Percentiles rank a stretch among this genome's conserved stretches.
phyloP scores from a whole-genome alignment of 1,140 invertebrate genomes.

The Ceratina australensis region DNA sequence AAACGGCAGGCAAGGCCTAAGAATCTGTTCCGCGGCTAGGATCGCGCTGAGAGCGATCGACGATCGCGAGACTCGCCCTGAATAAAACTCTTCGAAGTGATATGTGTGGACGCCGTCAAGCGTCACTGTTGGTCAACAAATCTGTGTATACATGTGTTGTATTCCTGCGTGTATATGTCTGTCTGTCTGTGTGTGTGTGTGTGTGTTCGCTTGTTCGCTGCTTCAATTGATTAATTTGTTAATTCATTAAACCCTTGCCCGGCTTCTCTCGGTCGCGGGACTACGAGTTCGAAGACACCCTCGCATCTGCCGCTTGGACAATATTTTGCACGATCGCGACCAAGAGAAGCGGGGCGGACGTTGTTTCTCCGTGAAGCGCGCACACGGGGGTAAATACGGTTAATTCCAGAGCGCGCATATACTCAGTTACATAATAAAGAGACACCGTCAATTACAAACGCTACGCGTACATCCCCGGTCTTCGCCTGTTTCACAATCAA shows the following conservation, averaged over 20 bases:
- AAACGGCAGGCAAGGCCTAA: slow-evolving; percentile 17
- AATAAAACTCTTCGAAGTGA: slow-evolving; percentile 61
- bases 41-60: slow-evolving; percentile 43
- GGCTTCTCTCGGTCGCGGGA: slow-evolving; percentile 3
- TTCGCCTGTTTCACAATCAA: no score
- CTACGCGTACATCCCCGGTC: slow-evolving; percentile 49
- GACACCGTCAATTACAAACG: slow-evolving; percentile 59
- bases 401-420: slow-evolving; percentile 49
- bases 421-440: slow-evolving; percentile 63
- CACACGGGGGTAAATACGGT: slow-evolving; percentile 46
- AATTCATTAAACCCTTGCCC: background rate
- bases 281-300: background rate
- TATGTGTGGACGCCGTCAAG: slow-evolving; percentile 61
- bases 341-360: background rate
- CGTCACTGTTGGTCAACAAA: slow-evolving; percentile 64
- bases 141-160: slow-evolving; percentile 30
- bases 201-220: slow-evolving; percentile 20
- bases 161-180: background rate
- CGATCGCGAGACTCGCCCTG: slow-evolving; percentile 33
- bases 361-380: background rate
- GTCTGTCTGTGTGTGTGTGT: background rate
- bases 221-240: slow-evolving; percentile 2
- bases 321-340: no score
- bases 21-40: slow-evolving; percentile 15
- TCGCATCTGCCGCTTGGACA: no score